Percentiles rank a stretch among this genome's conserved stretches.
Conservation (phyloP, 2,888 invertebrate species). For the Drosophila conformis region DNA sequence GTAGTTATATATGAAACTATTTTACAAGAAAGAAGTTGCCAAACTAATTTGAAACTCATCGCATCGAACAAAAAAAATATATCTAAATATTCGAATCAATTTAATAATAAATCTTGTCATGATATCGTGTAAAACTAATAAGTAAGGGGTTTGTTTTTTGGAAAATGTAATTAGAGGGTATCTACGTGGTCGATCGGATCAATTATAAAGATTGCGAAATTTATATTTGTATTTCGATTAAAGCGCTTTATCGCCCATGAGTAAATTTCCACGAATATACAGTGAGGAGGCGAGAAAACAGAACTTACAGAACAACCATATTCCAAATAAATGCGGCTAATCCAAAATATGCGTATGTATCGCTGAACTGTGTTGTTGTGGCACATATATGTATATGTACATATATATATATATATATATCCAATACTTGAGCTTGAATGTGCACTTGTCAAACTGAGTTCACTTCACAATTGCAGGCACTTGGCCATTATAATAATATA, state of each 20-base stretch:
- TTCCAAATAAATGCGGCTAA: conserved; percentile 67
- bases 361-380: background rate
- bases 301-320: conserved; percentile 83
- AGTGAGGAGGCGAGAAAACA: conserved; percentile 5
- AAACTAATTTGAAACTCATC: too few relatives aligned
- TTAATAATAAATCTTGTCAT: background rate
- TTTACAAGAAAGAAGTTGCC: too few relatives aligned
- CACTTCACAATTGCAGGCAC: conserved; percentile 48
- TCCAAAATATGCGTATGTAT: conserved; percentile 39
- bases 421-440: conserved; percentile 23
- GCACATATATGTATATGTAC: background rate
- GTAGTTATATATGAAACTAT: too few relatives aligned
- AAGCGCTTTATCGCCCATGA: conserved; percentile 35
- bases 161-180: conserved; percentile 8
- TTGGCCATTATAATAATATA: conserved; percentile 50
- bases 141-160: too few relatives aligned
- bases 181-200: background rate
- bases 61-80: too few relatives aligned
- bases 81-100: background rate
- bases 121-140: background rate
- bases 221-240: conserved; percentile 10
- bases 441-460: conserved; percentile 27
- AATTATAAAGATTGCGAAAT: background rate
- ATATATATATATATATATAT: conserved; percentile 14
- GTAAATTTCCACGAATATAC: background rate